Base-by-base conservation (phyloP, 2,888 invertebrate genomes). In the Nesidiocoris tenuis region DNA sequence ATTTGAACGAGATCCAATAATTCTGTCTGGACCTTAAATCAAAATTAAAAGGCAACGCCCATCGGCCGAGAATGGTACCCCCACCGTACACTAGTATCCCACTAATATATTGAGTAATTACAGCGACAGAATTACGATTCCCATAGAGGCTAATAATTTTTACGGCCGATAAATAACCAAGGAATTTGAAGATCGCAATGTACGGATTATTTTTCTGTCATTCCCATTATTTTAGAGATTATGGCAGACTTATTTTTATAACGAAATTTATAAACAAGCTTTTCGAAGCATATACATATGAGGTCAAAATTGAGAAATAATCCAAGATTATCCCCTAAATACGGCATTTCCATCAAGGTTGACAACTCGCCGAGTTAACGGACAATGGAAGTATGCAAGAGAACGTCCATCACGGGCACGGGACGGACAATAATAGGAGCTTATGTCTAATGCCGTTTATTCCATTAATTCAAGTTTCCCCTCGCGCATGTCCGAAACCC, bases 191-290 rank as follows among this genome's bases (percentile, higher is more conserved):
- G 59, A 63, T 23, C 64, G 63, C 64, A 74, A 74, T 64, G 63
- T 63, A 74, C n/a, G 74, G 74, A 74, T 74, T 74, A 74, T 63
- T 54, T 61, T 24, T 56, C 57, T 72, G n/a, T n/a, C n/a, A n/a
- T n/a, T n/a, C n/a, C n/a, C n/a, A n/a, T n/a, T n/a, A n/a, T n/a
- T n/a, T n/a, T n/a, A n/a, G n/a, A n/a, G n/a, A n/a, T n/a, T n/a
- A n/a, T n/a, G n/a, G n/a, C n/a, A n/a, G n/a, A n/a, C n/a, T n/a
- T n/a, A n/a, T n/a, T n/a, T n/a, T n/a, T n/a, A n/a, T n/a, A n/a
- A n/a, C n/a, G n/a, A n/a, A n/a, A n/a, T n/a, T n/a, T n/a, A n/a
- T n/a, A n/a, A n/a, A n/a, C n/a, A n/a, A n/a, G n/a, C n/a, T n/a
- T n/a, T n/a, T n/a, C n/a, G n/a, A n/a, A n/a, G n/a, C n/a, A n/a